Percentiles rank a stretch among this genome's conserved stretches.
Conservation (phyloP, 2,888 invertebrate genomes). For the Chymomyza caudatula region DNA sequence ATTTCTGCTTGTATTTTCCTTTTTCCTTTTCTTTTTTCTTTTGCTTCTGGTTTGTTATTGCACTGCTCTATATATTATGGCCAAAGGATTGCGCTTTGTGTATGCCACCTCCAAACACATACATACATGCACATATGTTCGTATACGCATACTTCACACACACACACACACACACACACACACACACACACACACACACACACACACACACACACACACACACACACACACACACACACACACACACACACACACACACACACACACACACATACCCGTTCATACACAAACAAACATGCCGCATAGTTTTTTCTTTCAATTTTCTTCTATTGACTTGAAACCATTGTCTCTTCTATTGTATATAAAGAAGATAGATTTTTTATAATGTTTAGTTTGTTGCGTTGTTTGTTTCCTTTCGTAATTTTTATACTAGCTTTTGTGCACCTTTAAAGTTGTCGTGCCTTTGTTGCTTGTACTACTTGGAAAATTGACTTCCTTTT, state of each 20-base stretch:
- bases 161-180: conserved; percentile 8
- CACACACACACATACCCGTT: not conserved
- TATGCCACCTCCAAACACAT: not conserved
- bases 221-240: conserved; percentile 14
- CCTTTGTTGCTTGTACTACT: conserved; percentile 4
- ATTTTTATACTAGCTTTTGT: conserved; percentile 1
- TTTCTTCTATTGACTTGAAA: conserved; percentile 31
- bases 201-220: not conserved
- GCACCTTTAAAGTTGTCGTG: conserved; percentile 19
- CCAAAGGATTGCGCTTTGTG: conserved; percentile 36
- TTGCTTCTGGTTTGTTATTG: conserved; percentile 5
- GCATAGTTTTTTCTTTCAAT: not conserved
- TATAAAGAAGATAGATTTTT: not conserved
- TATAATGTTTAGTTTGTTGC: not conserved
- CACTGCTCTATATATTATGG: conserved; percentile 24
- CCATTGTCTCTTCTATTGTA: conserved; percentile 26
- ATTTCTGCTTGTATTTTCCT: conserved; percentile 41
- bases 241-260: not conserved
- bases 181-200: not conserved
- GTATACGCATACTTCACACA: conserved; percentile 5
- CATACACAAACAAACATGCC: not conserved
- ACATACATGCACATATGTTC: not conserved
- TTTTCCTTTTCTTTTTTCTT: conserved; percentile 37
- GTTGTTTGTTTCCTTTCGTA: conserved; percentile 15
- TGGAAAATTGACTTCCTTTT: conserved; percentile 21